A percentile compares a stretch with the other conserved stretches of the same genome.
These are phyloP conservation scores for Parapsyche elsis DNA, from an alignment of 1,140 invertebrate genomes.

Conservation along the genomic window DNA sequence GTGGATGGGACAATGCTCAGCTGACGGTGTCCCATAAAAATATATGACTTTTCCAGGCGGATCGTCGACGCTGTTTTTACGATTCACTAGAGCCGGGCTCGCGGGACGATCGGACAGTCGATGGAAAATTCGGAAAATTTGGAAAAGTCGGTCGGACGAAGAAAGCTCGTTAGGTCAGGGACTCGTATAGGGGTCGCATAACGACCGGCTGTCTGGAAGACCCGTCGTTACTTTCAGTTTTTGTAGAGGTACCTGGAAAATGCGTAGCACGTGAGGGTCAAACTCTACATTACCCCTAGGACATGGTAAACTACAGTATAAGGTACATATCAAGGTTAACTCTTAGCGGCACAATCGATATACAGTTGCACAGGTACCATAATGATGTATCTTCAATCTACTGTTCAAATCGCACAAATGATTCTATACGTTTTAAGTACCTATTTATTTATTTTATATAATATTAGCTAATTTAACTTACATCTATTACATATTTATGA, in stretches of 20 bases:
- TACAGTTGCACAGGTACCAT: too few relatives aligned
- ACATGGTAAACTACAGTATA: too few relatives aligned
- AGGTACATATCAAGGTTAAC: too few relatives aligned
- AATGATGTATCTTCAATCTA: too few relatives aligned
- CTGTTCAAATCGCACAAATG: too few relatives aligned
- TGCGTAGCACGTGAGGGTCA: neutral
- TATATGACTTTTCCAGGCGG: neutral
- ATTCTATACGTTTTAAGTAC: too few relatives aligned
- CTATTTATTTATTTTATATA: too few relatives aligned
- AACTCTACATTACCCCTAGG: too few relatives aligned
- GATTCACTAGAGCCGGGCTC: neutral
- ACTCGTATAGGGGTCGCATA: neutral
- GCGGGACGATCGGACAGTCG: neutral
- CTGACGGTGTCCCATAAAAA: conserved; percentile 2
- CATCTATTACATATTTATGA: too few relatives aligned
- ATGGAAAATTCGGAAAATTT: too few relatives aligned
- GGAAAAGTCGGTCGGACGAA: neutral
- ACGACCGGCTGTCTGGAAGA: neutral
- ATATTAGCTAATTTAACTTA: too few relatives aligned
- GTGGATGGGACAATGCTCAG: neutral
- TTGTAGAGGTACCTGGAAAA: conserved; percentile 6
- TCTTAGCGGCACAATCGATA: too few relatives aligned
- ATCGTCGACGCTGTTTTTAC: neutral
- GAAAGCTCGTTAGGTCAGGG: neutral
- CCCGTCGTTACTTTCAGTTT: neutral